These are phyloP conservation scores for Drosophila quinaria DNA, from an alignment of 2,888 invertebrate genomes.

Conservation along the genomic window DNA sequence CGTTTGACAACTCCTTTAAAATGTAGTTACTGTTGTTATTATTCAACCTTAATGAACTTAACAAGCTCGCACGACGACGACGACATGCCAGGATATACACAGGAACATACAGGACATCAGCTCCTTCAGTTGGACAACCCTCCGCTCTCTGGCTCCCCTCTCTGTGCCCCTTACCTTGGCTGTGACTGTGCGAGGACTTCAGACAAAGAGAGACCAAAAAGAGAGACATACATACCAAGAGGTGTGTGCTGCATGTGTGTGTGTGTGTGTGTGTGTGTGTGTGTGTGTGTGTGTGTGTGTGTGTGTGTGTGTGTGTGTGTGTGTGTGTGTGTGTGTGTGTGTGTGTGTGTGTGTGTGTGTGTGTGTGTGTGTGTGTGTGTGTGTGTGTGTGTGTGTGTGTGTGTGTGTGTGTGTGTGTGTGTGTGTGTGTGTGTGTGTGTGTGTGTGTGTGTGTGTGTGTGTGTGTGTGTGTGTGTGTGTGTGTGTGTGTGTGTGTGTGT, in stretches of 20 bases:
- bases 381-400: constrained; percentile 36
- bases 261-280: constrained; percentile 35
- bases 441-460: constrained; percentile 35
- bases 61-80: constrained; percentile 70
- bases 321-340: constrained; percentile 29
- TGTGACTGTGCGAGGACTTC: neutral
- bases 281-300: constrained; percentile 20
- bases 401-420: constrained; percentile 28
- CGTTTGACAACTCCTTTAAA: constrained; percentile 78
- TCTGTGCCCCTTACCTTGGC: neutral
- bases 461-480: constrained; percentile 33
- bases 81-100: constrained; percentile 42
- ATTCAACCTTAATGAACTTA: constrained; percentile 82
- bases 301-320: constrained; percentile 37
- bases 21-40: constrained; percentile 83
- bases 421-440: constrained; percentile 34
- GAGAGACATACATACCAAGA: constrained; percentile 36
- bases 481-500: constrained; percentile 35
- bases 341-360: constrained; percentile 38
- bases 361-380: constrained; percentile 30
- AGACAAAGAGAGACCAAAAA: constrained; percentile 52
- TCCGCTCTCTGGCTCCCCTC: neutral
- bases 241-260: constrained; percentile 34
- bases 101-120: constrained; percentile 42
- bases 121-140: constrained; percentile 56